Conservation (phyloP, 2,113 vertebrate genomes). For the Climacteris rufus region DNA sequence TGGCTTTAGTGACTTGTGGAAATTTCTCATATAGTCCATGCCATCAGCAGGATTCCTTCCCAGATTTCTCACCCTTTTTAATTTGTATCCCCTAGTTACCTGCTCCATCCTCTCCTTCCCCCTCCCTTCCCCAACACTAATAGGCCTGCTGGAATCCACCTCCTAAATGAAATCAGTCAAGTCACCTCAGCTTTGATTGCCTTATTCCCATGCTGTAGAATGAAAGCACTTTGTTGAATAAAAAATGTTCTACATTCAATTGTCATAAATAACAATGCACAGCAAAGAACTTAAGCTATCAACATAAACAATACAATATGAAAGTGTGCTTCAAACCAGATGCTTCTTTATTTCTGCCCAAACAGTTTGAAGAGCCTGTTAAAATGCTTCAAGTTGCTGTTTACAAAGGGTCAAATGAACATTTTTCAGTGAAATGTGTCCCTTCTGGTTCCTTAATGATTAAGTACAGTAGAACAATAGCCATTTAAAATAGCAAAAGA, state of each 20-base stretch:
- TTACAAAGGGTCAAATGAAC: conserved; percentile 71
- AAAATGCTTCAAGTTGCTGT: conserved; percentile 72
- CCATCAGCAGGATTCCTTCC: conserved; percentile 74
- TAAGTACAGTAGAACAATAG: conserved; percentile 68
- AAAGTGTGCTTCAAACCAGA: conserved; percentile 65
- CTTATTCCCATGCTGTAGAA: conserved; percentile 55
- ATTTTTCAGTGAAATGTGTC: conserved; percentile 77
- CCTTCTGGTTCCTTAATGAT: conserved; percentile 77
- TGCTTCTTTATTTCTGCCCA: conserved; percentile 69
- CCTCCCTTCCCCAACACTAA: conserved; percentile 39
- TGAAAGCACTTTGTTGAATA: conserved; percentile 53
- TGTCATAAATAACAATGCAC: conserved; percentile 69
- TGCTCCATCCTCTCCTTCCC: conserved; percentile 72
- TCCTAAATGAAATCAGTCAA: conserved; percentile 65
- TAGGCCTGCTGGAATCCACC: conserved; percentile 53
- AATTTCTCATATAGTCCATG: conserved; percentile 77
- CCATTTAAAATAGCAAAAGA: conserved; percentile 70
- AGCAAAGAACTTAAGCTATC: conserved; percentile 70
- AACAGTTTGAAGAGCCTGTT: conserved; percentile 71
- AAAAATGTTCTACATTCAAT: conserved; percentile 59
- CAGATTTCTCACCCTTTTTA: conserved; percentile 82
- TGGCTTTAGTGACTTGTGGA: conserved; percentile 71
- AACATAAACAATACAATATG: conserved; percentile 73
- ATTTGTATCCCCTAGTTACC: conserved; percentile 85
- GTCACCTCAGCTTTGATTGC: conserved; percentile 49